Evolutionary conservation across 2,888 invertebrate species (phyloP).

Genomic region (Eristalis tenax): DNA sequence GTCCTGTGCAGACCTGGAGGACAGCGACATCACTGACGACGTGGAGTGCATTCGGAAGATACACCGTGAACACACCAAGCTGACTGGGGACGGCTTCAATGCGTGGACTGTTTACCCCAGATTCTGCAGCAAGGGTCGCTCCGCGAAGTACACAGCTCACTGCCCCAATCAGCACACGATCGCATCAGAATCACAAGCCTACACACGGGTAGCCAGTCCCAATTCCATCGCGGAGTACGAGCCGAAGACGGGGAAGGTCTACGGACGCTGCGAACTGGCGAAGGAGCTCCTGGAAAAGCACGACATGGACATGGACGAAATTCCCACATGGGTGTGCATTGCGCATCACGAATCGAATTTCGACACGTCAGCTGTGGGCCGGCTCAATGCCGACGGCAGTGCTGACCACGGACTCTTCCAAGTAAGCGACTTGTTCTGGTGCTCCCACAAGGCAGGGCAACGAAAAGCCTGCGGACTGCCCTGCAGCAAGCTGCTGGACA

Average conservation of each 20-base stretch:
- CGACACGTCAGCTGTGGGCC: conserved; percentile 85
- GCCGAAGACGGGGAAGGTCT: conserved; percentile 81
- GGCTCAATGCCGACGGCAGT: conserved; percentile 80
- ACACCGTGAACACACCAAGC: conserved; percentile 85
- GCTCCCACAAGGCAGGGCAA: conserved; percentile 82
- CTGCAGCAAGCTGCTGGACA: conserved; percentile 85
- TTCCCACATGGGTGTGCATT: conserved; percentile 88
- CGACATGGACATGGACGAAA: conserved; percentile 82
- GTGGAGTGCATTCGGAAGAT: conserved; percentile 85
- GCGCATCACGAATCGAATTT: conserved; percentile 87
- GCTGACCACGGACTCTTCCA: conserved; percentile 89
- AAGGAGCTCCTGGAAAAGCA: conserved; percentile 84
- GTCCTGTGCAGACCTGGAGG: conserved; percentile 84
- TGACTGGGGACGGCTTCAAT: conserved; percentile 87
- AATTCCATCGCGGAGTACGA: conserved; percentile 47
- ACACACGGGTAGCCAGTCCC: neutral
- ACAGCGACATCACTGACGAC: conserved; percentile 88
- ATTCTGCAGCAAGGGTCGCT: conserved; percentile 76
- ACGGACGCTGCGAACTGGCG: conserved; percentile 88
- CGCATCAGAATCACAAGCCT: conserved; percentile 5
- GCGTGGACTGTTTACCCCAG: conserved; percentile 79
- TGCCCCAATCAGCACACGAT: conserved; percentile 73
- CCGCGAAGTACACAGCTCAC: conserved; percentile 77
- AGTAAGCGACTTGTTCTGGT: conserved; percentile 89
- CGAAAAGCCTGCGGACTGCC: conserved; percentile 84